phyloP scores from a whole-genome alignment of 2,888 invertebrate species.

The Sipunculus nudus region DNA sequence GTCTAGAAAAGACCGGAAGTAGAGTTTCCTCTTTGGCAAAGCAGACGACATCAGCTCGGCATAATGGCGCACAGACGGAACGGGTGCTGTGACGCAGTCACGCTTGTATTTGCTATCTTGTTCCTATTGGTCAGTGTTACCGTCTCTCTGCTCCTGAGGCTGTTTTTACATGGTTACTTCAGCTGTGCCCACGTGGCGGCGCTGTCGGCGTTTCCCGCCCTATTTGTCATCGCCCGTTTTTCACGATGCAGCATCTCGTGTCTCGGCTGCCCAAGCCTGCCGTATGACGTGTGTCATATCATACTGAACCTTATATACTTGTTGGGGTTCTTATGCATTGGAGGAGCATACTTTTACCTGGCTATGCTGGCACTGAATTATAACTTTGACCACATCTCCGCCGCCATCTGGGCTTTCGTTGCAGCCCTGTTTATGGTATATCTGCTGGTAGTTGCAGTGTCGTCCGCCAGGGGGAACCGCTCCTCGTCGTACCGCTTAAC shows the following conservation, averaged over 20 bases:
- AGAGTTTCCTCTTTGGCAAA: too few relatives aligned
- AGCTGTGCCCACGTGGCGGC: slow-evolving; percentile 13
- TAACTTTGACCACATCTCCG: slow-evolving; percentile 12
- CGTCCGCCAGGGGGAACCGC: background rate
- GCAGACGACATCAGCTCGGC: too few relatives aligned
- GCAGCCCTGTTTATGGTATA: slow-evolving; percentile 1
- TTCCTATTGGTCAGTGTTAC: background rate
- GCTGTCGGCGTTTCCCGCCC: background rate
- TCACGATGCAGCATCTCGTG: background rate
- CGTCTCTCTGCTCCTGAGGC: slow-evolving; percentile 7
- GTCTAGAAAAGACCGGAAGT: too few relatives aligned
- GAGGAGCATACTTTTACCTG: slow-evolving; percentile 4
- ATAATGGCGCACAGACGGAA: too few relatives aligned
- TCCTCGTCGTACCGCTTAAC: too few relatives aligned
- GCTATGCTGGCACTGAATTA: background rate
- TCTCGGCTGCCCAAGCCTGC: background rate
- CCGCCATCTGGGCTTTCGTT: background rate
- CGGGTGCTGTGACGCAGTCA: slow-evolving; percentile 4
- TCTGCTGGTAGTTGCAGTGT: background rate
- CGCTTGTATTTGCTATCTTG: background rate
- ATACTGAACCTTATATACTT: background rate
- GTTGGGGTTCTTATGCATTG: background rate
- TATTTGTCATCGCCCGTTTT: slow-evolving; percentile 18
- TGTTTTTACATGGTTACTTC: slow-evolving; percentile 17
- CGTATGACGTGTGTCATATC: background rate